Conservation (phyloP, 92 coral and sea anemone genomes). For the Porites rus region DNA sequence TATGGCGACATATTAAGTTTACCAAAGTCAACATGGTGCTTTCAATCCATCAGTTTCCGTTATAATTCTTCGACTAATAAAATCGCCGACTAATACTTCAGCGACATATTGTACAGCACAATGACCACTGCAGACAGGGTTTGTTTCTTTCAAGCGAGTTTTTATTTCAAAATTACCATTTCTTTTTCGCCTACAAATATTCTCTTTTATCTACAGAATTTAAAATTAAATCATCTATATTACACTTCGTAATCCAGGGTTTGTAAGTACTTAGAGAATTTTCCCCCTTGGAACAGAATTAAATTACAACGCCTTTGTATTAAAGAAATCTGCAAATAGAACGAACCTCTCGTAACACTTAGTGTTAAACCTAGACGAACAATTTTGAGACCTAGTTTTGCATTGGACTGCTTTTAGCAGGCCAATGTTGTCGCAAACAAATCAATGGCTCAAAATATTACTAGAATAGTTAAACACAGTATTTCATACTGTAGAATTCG, state of each 20-base stretch:
- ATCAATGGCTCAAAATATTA: neutral
- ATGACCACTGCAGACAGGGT: conserved; percentile 15
- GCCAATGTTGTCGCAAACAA: conserved; percentile 29
- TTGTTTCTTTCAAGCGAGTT: conserved; percentile 69
- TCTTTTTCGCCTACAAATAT: conserved; percentile 79
- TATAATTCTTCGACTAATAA: conserved; percentile 45
- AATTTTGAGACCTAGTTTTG: conserved; percentile 24
- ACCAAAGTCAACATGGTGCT: conserved; percentile 52
- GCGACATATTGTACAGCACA: conserved; percentile 34
- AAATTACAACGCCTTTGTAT: conserved; percentile 52
- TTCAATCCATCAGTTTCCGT: conserved; percentile 57
- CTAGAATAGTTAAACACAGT: conserved; percentile 5
- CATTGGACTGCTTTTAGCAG: conserved; percentile 43
- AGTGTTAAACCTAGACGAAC: conserved; percentile 43
- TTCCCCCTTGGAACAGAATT: conserved; percentile 18
- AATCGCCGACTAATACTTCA: conserved; percentile 45
- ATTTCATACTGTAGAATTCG: conserved; percentile 30
- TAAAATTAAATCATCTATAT: conserved; percentile 42
- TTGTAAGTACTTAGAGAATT: neutral
- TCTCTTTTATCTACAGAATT: conserved; percentile 37
- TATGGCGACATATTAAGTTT: conserved; percentile 56
- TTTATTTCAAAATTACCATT: conserved; percentile 84
- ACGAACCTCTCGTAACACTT: conserved; percentile 34
- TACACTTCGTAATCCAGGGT: conserved; percentile 33
- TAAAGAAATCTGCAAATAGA: conserved; percentile 22